These are phyloP conservation scores for Philereme transversata DNA, from an alignment of 2,888 invertebrate species.

Conservation along the genomic window DNA sequence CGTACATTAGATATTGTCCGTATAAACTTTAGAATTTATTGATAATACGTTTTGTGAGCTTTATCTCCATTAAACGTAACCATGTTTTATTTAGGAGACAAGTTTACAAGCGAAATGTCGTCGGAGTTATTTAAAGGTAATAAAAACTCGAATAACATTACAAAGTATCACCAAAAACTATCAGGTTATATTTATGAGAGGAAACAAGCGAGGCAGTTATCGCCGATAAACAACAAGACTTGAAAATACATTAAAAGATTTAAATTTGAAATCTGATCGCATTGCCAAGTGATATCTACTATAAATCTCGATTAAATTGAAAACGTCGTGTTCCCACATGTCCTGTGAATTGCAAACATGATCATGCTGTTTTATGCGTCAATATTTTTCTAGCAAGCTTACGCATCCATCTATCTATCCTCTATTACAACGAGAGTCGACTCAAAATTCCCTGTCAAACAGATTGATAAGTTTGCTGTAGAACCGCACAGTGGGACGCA, in stretches of 20 bases:
- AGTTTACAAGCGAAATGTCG: slow-evolving; percentile 39
- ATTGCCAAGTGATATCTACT: slow-evolving; percentile 25
- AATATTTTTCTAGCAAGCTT: slow-evolving; percentile 40
- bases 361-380: slow-evolving; percentile 56
- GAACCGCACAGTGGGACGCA: slow-evolving; percentile 55
- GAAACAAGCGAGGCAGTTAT: slow-evolving; percentile 38
- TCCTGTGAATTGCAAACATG: slow-evolving; percentile 65
- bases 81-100: slow-evolving; percentile 43
- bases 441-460: slow-evolving; percentile 19
- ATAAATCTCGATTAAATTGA: slow-evolving; percentile 61
- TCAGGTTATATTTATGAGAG: slow-evolving; percentile 38
- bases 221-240: slow-evolving; percentile 30
- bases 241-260: slow-evolving; percentile 28
- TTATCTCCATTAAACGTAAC: slow-evolving; percentile 41
- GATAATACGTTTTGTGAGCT: slow-evolving; percentile 42
- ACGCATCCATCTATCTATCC: not conserved
- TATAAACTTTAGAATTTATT: slow-evolving; percentile 43
- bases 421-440: slow-evolving; percentile 19
- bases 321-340: slow-evolving; percentile 67
- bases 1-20: slow-evolving; percentile 46
- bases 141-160: slow-evolving; percentile 36
- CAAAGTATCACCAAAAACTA: slow-evolving; percentile 36
- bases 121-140: slow-evolving; percentile 39
- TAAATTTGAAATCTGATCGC: slow-evolving; percentile 39
- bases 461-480: slow-evolving; percentile 23